Conservation (phyloP, 2,113 vertebrate species). For the Percina caprodes region DNA sequence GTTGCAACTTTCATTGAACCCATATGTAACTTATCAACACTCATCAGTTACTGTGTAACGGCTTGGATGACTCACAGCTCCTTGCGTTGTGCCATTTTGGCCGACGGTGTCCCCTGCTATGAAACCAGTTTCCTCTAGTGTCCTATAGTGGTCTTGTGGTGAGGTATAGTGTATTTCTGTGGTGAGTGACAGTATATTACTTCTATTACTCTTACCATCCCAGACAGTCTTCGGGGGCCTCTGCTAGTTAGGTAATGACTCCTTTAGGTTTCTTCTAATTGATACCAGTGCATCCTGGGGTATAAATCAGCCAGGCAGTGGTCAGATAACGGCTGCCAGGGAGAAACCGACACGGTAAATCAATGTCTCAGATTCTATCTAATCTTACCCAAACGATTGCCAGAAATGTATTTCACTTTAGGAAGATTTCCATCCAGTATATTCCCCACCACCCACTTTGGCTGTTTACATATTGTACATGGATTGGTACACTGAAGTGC, state of each 20-base stretch:
- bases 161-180: slow-evolving; percentile 74
- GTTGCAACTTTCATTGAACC: slow-evolving; percentile 41
- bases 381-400: slow-evolving; percentile 67
- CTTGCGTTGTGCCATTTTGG: slow-evolving; percentile 58
- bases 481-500: background rate
- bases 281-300: slow-evolving; percentile 72
- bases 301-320: slow-evolving; percentile 79
- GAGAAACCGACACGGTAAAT: slow-evolving; percentile 81
- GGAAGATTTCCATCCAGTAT: slow-evolving; percentile 68
- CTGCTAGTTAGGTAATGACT: slow-evolving; percentile 76
- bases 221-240: slow-evolving; percentile 72
- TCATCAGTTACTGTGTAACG: slow-evolving; percentile 45
- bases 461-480: background rate
- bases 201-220: slow-evolving; percentile 75
- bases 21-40: slow-evolving; percentile 66
- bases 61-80: slow-evolving; percentile 63
- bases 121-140: slow-evolving; percentile 74
- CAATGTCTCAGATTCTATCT: slow-evolving; percentile 74
- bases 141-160: slow-evolving; percentile 78
- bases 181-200: slow-evolving; percentile 81
- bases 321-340: slow-evolving; percentile 80
- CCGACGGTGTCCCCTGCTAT: slow-evolving; percentile 55
- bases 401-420: slow-evolving; percentile 77
- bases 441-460: slow-evolving; percentile 61
- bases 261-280: slow-evolving; percentile 79